Conservation (phyloP, 2,113 vertebrate genomes). For the Melanerpes formicivorus region DNA sequence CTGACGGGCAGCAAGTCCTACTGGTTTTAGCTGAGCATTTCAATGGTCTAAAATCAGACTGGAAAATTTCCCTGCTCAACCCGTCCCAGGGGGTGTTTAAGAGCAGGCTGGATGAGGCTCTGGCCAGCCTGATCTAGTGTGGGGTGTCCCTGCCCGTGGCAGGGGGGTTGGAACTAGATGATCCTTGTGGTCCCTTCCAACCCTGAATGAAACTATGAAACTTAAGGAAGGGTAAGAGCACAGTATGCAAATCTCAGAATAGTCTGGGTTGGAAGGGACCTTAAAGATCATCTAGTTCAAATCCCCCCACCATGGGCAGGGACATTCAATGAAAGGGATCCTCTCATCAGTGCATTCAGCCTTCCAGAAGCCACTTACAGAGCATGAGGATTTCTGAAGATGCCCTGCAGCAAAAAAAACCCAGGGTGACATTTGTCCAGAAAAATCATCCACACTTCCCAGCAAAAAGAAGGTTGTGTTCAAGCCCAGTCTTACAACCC, state of each 20-base stretch:
- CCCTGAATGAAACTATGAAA: too few species aligned
- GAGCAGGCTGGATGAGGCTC: too few species aligned
- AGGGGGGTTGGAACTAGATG: too few species aligned
- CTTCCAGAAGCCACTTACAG: not conserved
- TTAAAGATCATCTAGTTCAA: too few species aligned
- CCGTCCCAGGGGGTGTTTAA: too few species aligned
- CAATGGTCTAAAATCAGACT: not conserved
- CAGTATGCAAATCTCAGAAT: not conserved
- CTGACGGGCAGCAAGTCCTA: not conserved
- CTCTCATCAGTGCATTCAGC: not conserved
- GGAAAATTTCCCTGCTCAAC: not conserved
- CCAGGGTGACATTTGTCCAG: not conserved
- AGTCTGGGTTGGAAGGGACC: too few species aligned
- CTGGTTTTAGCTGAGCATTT: not conserved
- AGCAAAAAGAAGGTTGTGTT: not conserved
- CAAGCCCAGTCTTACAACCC: not conserved
- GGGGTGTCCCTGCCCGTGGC: too few species aligned
- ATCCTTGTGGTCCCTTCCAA: too few species aligned
- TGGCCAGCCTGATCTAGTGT: too few species aligned
- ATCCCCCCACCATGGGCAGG: too few species aligned
- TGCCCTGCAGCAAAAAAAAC: not conserved
- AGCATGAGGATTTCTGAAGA: not conserved
- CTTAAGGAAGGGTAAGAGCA: not conserved
- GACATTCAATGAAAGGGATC: not conserved
- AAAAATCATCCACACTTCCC: not conserved